Percentiles rank a stretch among this genome's conserved stretches.
Evolutionary conservation across 2,888 invertebrate species (phyloP).

Genomic region (Apocheima hispidaria): DNA sequence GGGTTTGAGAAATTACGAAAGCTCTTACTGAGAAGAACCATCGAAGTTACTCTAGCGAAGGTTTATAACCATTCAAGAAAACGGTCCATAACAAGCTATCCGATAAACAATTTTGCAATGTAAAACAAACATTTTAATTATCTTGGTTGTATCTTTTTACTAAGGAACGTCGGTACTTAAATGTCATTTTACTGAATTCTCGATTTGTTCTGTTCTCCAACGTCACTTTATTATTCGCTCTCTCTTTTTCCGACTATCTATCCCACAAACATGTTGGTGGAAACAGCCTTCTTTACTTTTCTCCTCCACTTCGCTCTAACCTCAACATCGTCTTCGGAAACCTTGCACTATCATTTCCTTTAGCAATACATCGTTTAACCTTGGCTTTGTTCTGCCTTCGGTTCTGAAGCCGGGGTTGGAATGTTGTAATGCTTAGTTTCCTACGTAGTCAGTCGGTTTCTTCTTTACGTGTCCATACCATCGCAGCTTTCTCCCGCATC

Average conservation of each 20-base stretch:
- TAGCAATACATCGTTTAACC: no score
- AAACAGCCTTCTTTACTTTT: no score
- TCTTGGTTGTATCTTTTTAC: slow-evolving; percentile 7
- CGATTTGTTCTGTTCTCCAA: neutral
- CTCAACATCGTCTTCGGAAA: no score
- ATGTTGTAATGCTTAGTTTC: no score
- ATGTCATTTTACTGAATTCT: neutral
- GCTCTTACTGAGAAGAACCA: slow-evolving; percentile 1
- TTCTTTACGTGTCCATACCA: no score
- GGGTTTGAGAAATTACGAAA: slow-evolving; percentile 14
- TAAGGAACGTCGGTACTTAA: neutral
- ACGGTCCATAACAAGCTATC: slow-evolving; percentile 3
- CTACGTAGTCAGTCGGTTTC: no score
- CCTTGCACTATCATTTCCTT: no score
- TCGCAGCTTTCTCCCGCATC: no score
- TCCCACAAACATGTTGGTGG: no score
- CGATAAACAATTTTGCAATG: slow-evolving; percentile 7
- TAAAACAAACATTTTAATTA: slow-evolving; percentile 13
- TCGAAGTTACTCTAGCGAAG: slow-evolving; percentile 8
- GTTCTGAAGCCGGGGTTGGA: no score
- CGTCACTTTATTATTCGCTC: neutral
- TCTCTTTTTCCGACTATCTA: neutral
- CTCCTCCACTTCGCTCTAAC: no score
- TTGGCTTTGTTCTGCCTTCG: no score
- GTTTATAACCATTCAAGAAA: slow-evolving; percentile 13